These are phyloP conservation scores for Drosophila anceps DNA, from an alignment of 2,888 invertebrate genomes.

Conservation along the genomic window DNA sequence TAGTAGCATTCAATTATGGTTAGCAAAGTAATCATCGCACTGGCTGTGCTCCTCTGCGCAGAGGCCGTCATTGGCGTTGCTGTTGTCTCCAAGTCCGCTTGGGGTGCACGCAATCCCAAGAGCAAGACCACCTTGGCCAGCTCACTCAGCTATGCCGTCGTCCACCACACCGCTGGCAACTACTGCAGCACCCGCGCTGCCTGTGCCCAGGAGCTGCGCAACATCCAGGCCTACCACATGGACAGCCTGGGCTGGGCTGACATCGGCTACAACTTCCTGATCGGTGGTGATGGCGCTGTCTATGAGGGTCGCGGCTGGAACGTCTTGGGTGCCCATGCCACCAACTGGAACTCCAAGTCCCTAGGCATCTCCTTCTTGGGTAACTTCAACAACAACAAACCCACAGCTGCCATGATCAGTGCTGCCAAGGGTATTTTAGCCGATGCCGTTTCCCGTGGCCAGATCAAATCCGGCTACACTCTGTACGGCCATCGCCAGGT, in stretches of 20 bases:
- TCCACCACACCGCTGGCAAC: constrained; percentile 73
- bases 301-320: constrained; percentile 80
- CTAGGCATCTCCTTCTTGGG: constrained; percentile 81
- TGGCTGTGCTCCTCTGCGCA: constrained; percentile 53
- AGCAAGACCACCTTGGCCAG: constrained; percentile 47
- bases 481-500: constrained; percentile 80
- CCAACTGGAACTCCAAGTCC: constrained; percentile 73
- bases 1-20: constrained; percentile 44
- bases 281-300: constrained; percentile 78
- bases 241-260: constrained; percentile 69
- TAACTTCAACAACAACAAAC: constrained; percentile 59
- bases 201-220: constrained; percentile 66
- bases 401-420: constrained; percentile 61
- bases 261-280: constrained; percentile 78
- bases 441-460: constrained; percentile 65
- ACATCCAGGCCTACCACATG: constrained; percentile 78
- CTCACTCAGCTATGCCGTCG: constrained; percentile 57
- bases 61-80: constrained; percentile 53
- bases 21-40: constrained; percentile 52
- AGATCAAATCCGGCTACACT: constrained; percentile 55
- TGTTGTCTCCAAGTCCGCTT: constrained; percentile 62
- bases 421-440: constrained; percentile 69
- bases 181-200: constrained; percentile 61
- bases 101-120: constrained; percentile 73
- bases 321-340: constrained; percentile 76